These are phyloP conservation scores for Noturus placidus DNA, from an alignment of 2,113 vertebrate species.

Conservation along the genomic window DNA sequence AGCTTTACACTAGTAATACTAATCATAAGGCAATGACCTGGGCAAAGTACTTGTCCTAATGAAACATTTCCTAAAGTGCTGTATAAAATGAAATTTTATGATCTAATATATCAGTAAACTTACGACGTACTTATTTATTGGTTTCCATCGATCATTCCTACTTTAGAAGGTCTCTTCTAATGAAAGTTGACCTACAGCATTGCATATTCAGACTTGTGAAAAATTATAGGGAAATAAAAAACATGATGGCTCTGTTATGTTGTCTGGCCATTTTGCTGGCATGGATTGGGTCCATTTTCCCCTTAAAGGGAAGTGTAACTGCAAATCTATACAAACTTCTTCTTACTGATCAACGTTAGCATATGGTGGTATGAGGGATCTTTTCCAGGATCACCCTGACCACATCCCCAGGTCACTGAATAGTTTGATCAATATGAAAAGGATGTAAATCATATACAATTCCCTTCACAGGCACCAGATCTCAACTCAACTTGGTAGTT, in stretches of 20 bases:
- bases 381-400: background rate
- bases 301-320: background rate
- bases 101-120: background rate
- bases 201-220: background rate
- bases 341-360: background rate
- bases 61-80: slow-evolving; percentile 1
- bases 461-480: background rate
- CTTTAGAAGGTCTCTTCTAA: background rate
- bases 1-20: background rate
- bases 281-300: background rate
- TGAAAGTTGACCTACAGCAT: background rate
- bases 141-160: background rate
- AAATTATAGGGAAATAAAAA: background rate
- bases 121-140: background rate
- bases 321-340: background rate
- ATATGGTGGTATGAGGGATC: background rate
- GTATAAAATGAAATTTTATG: slow-evolving; percentile 15
- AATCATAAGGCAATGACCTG: slow-evolving; percentile 20
- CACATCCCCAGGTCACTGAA: background rate
- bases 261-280: background rate
- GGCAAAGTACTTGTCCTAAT: background rate
- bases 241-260: background rate
- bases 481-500: background rate
- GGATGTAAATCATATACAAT: background rate
- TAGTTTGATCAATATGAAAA: background rate